A percentile compares a stretch with the other conserved stretches of the same genome.
Evolutionary conservation across 2,888 invertebrate genomes (phyloP).

Genomic region (Drosophila nigricruria): DNA sequence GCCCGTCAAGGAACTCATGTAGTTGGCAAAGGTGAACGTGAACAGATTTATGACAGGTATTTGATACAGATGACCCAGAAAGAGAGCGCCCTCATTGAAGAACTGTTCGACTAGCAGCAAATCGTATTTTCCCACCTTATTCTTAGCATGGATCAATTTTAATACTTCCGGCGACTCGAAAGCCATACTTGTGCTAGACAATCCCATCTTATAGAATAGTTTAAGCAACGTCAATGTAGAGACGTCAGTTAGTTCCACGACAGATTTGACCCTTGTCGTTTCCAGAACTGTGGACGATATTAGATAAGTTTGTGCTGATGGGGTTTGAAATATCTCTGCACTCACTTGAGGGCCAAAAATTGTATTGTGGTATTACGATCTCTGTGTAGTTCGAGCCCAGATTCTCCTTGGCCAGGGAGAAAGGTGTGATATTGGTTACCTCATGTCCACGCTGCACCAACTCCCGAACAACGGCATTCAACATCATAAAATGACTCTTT

Average conservation of each 20-base stretch:
- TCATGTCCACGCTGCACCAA: slow-evolving; percentile 86
- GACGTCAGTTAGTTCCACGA: slow-evolving; percentile 65
- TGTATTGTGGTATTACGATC: slow-evolving; percentile 66
- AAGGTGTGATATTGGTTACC: slow-evolving; percentile 74
- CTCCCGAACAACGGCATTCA: slow-evolving; percentile 83
- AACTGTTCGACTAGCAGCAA: slow-evolving; percentile 84
- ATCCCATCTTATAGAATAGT: slow-evolving; percentile 60
- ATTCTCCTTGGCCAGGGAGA: slow-evolving; percentile 68
- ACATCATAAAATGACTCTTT: slow-evolving; percentile 86
- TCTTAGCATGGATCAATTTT: slow-evolving; percentile 67
- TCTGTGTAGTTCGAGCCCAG: slow-evolving; percentile 75
- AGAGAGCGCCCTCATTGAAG: slow-evolving; percentile 84
- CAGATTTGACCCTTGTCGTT: slow-evolving; percentile 40
- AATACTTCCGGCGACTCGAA: slow-evolving; percentile 72
- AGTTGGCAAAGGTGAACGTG: slow-evolving; percentile 84
- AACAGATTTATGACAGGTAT: slow-evolving; percentile 82
- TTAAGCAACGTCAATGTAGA: slow-evolving; percentile 39
- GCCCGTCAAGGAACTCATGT: slow-evolving; percentile 84
- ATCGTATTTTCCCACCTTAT: slow-evolving; percentile 83
- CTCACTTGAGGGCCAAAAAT: slow-evolving; percentile 72
- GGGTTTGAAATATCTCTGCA: not conserved
- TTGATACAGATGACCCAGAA: slow-evolving; percentile 83
- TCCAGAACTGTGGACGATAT: slow-evolving; percentile 48
- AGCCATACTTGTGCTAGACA: slow-evolving; percentile 71
- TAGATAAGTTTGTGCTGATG: slow-evolving; percentile 18